Conservation (phyloP, 2,113 vertebrate species). For the Eudyptes chrysolophus region DNA sequence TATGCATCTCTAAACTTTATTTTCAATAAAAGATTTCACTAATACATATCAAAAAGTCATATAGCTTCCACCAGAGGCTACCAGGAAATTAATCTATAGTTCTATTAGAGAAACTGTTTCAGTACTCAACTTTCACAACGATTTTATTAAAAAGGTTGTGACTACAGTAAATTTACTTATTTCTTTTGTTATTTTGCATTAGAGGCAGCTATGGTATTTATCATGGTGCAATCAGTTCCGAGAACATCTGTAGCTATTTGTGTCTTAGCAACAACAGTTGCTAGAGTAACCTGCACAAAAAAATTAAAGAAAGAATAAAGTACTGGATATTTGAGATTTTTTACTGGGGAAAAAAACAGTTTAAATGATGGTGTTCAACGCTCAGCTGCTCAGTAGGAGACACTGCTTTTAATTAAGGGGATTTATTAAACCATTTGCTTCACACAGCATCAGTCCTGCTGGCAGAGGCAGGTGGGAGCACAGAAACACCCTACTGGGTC, state of each 20-base stretch:
- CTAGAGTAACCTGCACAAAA: conserved; percentile 7
- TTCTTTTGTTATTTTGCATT: not conserved
- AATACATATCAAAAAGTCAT: not conserved
- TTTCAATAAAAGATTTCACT: not conserved
- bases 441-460: not conserved
- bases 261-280: conserved; percentile 31
- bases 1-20: not conserved
- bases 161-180: not conserved
- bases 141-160: not conserved
- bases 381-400: not conserved
- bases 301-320: not conserved
- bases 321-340: not conserved
- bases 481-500: not conserved
- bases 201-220: not conserved
- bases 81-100: not conserved
- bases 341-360: not conserved
- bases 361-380: not conserved
- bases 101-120: not conserved
- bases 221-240: not conserved
- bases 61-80: not conserved
- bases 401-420: not conserved
- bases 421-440: not conserved
- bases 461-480: not conserved
- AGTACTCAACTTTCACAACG: not conserved
- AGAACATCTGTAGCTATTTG: not conserved